Conservation (phyloP, 2,113 vertebrate species). For the Bostrychus sinensis region DNA sequence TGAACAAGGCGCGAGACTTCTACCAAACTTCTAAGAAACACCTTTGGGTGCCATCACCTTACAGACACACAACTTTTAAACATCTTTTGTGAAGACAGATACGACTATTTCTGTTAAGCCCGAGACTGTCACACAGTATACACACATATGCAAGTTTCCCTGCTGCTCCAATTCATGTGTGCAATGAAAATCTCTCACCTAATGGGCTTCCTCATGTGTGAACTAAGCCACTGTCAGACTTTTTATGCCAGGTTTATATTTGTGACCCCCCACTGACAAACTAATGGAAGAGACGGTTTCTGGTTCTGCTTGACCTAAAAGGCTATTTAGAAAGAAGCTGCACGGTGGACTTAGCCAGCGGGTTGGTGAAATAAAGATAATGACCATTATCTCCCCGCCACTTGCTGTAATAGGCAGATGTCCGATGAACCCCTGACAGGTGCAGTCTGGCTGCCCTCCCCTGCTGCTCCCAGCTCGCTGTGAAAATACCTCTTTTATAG, state of each 20-base stretch:
- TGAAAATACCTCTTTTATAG: slow-evolving; percentile 14
- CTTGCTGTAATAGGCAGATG: slow-evolving; percentile 57
- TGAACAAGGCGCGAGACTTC: neutral
- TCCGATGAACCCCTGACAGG: slow-evolving; percentile 35
- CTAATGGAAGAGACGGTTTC: slow-evolving; percentile 51
- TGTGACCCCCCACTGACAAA: slow-evolving; percentile 38
- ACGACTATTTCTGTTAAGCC: neutral
- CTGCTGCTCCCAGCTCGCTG: slow-evolving; percentile 17
- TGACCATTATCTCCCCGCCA: slow-evolving; percentile 56
- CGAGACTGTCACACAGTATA: neutral
- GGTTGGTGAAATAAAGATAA: slow-evolving; percentile 64
- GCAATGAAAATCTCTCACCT: slow-evolving; percentile 12
- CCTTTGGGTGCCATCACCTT: neutral
- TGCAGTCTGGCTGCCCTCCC: slow-evolving; percentile 21
- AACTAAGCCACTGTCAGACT: slow-evolving; percentile 13
- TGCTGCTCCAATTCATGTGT: slow-evolving; percentile 5
- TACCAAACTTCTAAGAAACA: slow-evolving; percentile 24
- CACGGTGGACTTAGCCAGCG: slow-evolving; percentile 37
- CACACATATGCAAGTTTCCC: neutral
- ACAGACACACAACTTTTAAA: neutral
- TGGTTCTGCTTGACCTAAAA: slow-evolving; percentile 24
- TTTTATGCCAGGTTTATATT: slow-evolving; percentile 40
- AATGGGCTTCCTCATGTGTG: slow-evolving; percentile 11
- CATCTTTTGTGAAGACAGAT: neutral
- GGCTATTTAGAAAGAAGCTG: slow-evolving; percentile 37